A percentile compares a stretch with the other conserved stretches of the same genome.
phyloP scores from a whole-genome alignment of 2,888 invertebrate genomes.

The Gortyna flavago region DNA sequence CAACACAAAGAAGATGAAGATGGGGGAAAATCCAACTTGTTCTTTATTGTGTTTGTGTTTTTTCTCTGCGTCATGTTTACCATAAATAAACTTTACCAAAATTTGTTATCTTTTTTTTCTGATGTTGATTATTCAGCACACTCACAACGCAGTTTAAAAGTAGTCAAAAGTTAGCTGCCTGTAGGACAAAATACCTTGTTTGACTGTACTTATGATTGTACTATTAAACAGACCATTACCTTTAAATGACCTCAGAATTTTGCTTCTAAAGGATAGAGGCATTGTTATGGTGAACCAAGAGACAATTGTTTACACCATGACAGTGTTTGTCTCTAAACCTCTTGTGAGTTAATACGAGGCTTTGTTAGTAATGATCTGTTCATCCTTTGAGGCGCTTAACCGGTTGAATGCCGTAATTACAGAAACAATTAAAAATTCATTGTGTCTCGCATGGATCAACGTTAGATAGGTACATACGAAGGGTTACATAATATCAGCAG shows the following conservation, averaged over 20 bases:
- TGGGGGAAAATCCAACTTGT: neutral
- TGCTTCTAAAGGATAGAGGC: neutral
- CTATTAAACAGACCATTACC: constrained; percentile 11
- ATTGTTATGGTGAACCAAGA: constrained; percentile 22
- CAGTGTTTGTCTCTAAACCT: constrained; percentile 12
- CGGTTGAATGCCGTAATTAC: neutral
- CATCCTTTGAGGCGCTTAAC: neutral
- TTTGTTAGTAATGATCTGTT: constrained; percentile 24
- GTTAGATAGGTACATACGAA: too few species aligned
- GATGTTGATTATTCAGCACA: too few species aligned
- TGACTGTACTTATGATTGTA: neutral
- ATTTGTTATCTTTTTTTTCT: neutral
- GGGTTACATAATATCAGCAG: neutral
- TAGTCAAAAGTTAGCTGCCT: neutral
- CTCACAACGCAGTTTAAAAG: neutral
- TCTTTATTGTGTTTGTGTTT: neutral
- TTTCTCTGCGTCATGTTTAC: neutral
- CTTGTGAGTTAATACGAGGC: constrained; percentile 7
- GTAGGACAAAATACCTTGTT: neutral
- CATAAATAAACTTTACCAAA: neutral
- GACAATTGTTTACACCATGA: constrained; percentile 16
- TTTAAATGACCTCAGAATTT: neutral
- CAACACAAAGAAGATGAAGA: too few species aligned
- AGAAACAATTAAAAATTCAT: neutral
- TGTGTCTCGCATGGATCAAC: neutral